Percentiles rank a stretch among this genome's conserved stretches.
phyloP scores from a whole-genome alignment of 2,797 vertebrate genomes.

The Apodemus agrarius region DNA sequence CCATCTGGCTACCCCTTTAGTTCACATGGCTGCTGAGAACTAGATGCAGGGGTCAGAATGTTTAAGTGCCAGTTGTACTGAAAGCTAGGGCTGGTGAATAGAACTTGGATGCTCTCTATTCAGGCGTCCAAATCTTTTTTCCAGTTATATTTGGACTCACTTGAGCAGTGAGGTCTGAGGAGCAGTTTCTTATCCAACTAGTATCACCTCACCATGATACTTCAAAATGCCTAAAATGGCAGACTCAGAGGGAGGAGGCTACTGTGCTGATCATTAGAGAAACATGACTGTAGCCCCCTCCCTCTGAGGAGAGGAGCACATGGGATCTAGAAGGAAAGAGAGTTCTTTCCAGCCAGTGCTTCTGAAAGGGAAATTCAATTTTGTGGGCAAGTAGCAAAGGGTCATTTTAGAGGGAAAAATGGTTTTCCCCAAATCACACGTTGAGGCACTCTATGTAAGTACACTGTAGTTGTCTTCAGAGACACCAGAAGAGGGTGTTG shows the following conservation, averaged over 20 bases:
- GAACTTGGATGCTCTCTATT: not conserved
- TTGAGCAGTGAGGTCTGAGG: not conserved
- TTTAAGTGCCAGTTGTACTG: not conserved
- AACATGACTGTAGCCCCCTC: not conserved
- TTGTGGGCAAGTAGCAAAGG: not conserved
- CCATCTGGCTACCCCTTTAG: not conserved
- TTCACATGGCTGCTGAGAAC: slow-evolving; percentile 1
- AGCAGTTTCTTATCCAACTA: not conserved
- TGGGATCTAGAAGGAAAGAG: not conserved
- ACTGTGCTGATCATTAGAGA: not conserved
- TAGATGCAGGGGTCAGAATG: not conserved
- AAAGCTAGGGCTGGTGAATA: not conserved
- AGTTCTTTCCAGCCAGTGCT: not conserved
- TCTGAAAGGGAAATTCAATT: not conserved
- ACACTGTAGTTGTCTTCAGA: too few species aligned
- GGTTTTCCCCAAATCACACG: not conserved
- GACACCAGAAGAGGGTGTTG: too few species aligned
- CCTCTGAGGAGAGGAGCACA: not conserved
- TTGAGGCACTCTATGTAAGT: not conserved
- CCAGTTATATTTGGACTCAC: not conserved
- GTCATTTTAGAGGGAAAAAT: not conserved
- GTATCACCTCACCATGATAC: not conserved
- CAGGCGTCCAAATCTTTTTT: not conserved
- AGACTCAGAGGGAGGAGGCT: not conserved
- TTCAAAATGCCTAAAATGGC: not conserved